Evolutionary conservation across 64 coral and sea anemone genomes (phyloP).

Genomic region (Actinia equina): DNA sequence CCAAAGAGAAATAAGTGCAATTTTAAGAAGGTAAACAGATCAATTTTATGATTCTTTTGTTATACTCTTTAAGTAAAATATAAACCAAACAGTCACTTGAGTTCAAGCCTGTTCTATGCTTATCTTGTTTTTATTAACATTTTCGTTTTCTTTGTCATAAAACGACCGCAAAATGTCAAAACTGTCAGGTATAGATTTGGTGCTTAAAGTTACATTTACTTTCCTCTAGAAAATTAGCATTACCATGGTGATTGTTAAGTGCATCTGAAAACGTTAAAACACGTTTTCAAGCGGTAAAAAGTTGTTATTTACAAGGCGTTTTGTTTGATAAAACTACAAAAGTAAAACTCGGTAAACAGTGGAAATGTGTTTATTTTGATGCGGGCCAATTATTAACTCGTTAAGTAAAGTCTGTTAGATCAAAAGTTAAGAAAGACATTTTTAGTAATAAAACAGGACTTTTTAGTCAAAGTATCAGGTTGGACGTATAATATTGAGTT

Average conservation of each 20-base stretch:
- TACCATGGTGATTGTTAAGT: neutral
- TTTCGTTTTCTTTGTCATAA: neutral
- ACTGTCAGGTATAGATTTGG: neutral
- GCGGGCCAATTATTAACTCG: neutral
- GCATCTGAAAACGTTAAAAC: neutral
- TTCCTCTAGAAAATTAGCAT: neutral
- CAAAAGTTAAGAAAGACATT: too few species aligned
- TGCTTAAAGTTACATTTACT: neutral
- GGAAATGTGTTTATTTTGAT: neutral
- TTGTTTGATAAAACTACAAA: neutral
- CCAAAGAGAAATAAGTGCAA: neutral
- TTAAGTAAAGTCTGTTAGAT: neutral
- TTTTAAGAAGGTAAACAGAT: neutral
- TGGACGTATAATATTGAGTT: too few species aligned
- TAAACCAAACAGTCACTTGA: neutral
- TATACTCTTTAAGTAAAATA: neutral
- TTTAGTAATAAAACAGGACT: too few species aligned
- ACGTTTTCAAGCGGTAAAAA: neutral
- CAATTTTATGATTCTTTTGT: neutral
- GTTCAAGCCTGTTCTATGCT: neutral
- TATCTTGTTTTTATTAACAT: neutral
- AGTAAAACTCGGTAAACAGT: neutral
- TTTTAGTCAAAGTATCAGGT: neutral
- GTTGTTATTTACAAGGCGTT: neutral
- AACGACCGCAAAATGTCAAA: neutral